These are phyloP conservation scores for Mesocentrotus franciscanus DNA, from an alignment of 53 echinoderm and acorn worm genomes.

Conservation along the genomic window DNA sequence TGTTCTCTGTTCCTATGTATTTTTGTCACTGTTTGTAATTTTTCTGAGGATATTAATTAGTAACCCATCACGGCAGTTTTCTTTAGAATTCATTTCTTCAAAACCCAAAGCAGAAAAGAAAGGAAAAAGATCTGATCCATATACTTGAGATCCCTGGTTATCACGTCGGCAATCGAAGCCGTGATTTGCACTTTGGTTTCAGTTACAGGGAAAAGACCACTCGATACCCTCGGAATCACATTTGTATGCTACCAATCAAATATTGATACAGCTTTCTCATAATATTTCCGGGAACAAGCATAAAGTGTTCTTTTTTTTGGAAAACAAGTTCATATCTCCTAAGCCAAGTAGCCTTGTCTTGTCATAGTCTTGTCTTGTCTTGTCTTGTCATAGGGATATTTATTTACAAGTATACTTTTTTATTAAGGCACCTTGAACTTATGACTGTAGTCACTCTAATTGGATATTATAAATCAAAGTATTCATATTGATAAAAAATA, in stretches of 20 bases:
- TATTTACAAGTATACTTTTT: neutral
- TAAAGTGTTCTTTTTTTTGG: neutral
- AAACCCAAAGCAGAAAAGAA: neutral
- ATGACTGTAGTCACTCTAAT: too few species aligned
- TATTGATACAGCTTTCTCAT: constrained; percentile 27
- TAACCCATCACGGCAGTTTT: too few species aligned
- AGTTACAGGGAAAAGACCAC: neutral
- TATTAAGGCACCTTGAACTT: too few species aligned
- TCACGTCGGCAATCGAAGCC: neutral
- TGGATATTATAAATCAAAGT: too few species aligned
- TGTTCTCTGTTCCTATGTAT: too few species aligned
- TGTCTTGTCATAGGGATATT: neutral
- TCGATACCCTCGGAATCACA: neutral
- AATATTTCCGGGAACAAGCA: neutral
- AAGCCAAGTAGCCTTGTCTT: neutral
- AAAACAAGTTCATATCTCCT: neutral
- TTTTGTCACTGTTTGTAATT: neutral
- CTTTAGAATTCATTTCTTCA: neutral
- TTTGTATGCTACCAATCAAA: neutral
- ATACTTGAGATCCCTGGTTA: neutral
- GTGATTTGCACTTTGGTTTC: constrained; percentile 23
- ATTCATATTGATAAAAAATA: too few species aligned
- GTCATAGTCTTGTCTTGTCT: neutral
- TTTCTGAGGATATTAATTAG: neutral
- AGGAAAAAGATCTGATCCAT: neutral